Evolutionary conservation across 2,797 vertebrate species (phyloP).

Genomic region (Aphelocoma californica): DNA sequence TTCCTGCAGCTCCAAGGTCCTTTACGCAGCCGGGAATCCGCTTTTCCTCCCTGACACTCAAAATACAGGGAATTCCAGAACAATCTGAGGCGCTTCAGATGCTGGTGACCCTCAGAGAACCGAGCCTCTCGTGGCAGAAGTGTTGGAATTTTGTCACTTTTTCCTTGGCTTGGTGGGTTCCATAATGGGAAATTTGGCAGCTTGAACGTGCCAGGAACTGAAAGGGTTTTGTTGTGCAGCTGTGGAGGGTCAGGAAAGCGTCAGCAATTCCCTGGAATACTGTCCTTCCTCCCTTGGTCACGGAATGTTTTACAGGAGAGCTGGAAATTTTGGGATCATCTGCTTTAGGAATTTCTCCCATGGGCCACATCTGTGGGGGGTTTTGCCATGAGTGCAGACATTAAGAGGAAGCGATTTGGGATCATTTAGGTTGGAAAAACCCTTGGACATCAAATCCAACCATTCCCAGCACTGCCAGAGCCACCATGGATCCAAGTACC

Average conservation of each 20-base stretch:
- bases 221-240: neutral
- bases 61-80: rapidly evolving
- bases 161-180: neutral
- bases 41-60: neutral
- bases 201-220: neutral
- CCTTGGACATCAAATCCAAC: neutral
- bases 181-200: neutral
- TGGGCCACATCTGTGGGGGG: neutral
- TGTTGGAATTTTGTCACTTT: neutral
- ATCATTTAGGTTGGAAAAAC: neutral
- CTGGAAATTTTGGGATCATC: neutral
- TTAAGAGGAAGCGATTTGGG: neutral
- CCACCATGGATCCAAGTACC: neutral
- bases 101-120: neutral
- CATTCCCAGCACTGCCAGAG: neutral
- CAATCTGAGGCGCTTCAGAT: rapidly evolving
- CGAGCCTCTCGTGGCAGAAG: neutral
- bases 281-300: neutral
- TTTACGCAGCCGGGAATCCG: neutral
- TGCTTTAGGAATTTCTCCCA: neutral
- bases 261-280: neutral
- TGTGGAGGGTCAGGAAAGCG: neutral
- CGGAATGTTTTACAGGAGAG: neutral
- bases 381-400: rapidly evolving
- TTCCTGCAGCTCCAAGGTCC: neutral